Percentiles rank a stretch among this genome's conserved stretches.
Evolutionary conservation across 2,888 invertebrate genomes (phyloP).

Genomic region (Deilephila porcellus): DNA sequence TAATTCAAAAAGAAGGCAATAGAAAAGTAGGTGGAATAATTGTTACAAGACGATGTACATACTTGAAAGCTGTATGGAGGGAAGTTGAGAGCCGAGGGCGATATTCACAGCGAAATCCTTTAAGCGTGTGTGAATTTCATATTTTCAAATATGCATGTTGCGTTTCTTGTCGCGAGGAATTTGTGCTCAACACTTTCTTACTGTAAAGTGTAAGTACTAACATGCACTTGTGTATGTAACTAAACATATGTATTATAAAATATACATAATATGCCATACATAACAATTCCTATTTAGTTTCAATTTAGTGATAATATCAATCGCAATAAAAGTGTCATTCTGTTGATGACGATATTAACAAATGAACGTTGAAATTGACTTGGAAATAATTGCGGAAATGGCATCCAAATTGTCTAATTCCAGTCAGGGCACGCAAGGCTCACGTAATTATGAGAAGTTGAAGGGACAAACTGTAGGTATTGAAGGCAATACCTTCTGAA

Average conservation of each 20-base stretch:
- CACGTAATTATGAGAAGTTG: neutral
- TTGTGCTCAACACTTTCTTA: neutral
- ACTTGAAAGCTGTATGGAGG: neutral
- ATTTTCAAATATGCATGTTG: neutral
- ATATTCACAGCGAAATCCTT: neutral
- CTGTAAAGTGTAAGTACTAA: too few relatives aligned
- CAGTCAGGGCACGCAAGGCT: neutral
- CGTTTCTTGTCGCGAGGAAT: neutral
- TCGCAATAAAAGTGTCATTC: neutral
- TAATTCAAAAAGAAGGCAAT: too few relatives aligned
- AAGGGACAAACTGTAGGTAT: neutral
- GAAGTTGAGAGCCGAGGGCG: neutral
- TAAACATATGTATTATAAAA: too few relatives aligned
- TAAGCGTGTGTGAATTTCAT: neutral
- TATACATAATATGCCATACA: too few relatives aligned
- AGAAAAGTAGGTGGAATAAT: too few relatives aligned
- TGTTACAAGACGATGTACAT: neutral
- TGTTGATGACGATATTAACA: neutral
- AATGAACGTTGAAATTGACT: neutral
- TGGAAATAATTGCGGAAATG: slow-evolving; percentile 1
- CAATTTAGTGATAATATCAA: neutral
- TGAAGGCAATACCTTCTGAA: neutral
- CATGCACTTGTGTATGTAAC: too few relatives aligned
- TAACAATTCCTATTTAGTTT: neutral
- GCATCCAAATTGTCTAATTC: slow-evolving; percentile 3